Percentiles rank a stretch among this genome's conserved stretches.
Evolutionary conservation across 2,797 vertebrate species (phyloP).

Genomic region (Eulemur rubriventer): DNA sequence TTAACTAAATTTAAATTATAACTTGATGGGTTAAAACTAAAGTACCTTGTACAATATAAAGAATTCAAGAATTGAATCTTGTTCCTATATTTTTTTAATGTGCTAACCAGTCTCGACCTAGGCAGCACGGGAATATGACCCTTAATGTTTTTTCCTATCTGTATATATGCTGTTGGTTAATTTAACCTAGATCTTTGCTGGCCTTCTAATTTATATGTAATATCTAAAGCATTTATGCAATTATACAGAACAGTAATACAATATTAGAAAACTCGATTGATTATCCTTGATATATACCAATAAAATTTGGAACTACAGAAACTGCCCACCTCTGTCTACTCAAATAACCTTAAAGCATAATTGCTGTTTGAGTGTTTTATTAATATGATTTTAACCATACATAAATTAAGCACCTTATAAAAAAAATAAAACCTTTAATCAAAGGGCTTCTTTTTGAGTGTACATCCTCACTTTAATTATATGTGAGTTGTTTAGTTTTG

Average conservation of each 20-base stretch:
- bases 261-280: conserved; percentile 27
- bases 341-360: conserved; percentile 44
- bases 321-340: neutral
- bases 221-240: neutral
- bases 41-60: neutral
- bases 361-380: conserved; percentile 21
- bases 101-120: neutral
- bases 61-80: neutral
- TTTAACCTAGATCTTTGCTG: conserved; percentile 22
- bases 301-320: conserved; percentile 4
- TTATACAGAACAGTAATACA: conserved; percentile 7
- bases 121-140: neutral
- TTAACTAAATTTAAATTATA: conserved; percentile 33
- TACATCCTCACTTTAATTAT: conserved; percentile 42
- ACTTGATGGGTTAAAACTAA: conserved; percentile 23
- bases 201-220: neutral
- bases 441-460: neutral
- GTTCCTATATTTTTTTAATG: neutral
- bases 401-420: conserved; percentile 39
- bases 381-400: conserved; percentile 4
- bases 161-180: neutral
- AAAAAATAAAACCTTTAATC: conserved; percentile 20
- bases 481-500: neutral
- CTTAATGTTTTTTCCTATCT: neutral
- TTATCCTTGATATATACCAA: neutral